Percentiles rank a stretch among this genome's conserved stretches.
Evolutionary conservation across 2,797 vertebrate species (phyloP).

Genomic region (Anguilla marmorata): DNA sequence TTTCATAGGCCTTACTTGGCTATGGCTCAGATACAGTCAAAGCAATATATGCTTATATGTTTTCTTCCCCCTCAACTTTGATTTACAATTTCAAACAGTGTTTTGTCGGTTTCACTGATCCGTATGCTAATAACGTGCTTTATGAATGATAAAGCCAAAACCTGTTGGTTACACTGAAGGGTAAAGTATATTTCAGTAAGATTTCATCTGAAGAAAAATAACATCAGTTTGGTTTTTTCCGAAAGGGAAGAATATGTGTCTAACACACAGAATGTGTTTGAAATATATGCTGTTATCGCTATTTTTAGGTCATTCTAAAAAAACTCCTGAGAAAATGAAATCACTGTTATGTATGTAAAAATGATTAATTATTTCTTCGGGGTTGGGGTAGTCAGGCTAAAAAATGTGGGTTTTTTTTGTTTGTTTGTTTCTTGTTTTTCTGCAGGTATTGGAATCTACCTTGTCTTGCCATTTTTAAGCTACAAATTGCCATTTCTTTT

Average conservation of each 20-base stretch:
- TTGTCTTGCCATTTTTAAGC: not conserved
- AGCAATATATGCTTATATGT: not conserved
- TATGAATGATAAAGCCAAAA: not conserved
- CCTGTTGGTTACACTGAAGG: not conserved
- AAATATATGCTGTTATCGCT: not conserved
- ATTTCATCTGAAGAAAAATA: not conserved
- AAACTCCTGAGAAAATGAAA: not conserved
- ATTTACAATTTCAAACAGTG: not conserved
- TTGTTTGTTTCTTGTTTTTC: not conserved
- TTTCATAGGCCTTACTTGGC: not conserved
- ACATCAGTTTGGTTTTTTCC: not conserved
- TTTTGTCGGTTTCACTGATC: not conserved
- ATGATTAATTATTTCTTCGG: not conserved
- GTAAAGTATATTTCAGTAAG: not conserved
- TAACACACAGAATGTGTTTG: slow-evolving; percentile 8
- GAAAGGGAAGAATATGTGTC: not conserved
- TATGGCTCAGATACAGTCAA: not conserved
- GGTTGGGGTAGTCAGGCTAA: not conserved
- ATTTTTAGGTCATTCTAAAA: slow-evolving; percentile 19
- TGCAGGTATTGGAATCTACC: not conserved
- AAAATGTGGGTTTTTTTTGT: not conserved
- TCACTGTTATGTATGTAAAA: not conserved
- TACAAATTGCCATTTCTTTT: not conserved
- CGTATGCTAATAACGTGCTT: not conserved
- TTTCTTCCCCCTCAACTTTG: not conserved